These are phyloP conservation scores for Aphelenchoides fujianensis DNA, from an alignment of 1,140 invertebrate species.

Conservation along the genomic window DNA sequence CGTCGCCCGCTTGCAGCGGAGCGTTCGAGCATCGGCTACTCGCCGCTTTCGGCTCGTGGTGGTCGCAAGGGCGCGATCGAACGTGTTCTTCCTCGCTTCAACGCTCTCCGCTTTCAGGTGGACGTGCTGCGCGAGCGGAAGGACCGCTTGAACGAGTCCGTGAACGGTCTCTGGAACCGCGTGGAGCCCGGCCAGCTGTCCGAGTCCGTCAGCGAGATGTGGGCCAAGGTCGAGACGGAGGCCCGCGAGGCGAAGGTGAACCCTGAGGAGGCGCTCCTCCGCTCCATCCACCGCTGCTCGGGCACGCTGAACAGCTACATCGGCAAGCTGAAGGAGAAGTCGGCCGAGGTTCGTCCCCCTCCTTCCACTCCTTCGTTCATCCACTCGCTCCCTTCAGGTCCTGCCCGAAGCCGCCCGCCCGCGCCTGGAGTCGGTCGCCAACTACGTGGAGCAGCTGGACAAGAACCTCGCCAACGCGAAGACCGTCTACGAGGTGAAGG, in stretches of 20 bases:
- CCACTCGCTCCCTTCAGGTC: neutral
- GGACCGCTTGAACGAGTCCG: neutral
- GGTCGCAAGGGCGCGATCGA: too few species aligned
- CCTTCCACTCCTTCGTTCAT: neutral
- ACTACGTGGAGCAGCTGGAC: constrained; percentile 14
- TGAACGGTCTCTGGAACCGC: too few species aligned
- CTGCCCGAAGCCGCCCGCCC: neutral
- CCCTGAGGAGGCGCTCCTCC: constrained; percentile 9
- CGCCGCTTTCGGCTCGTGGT: neutral
- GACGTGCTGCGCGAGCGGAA: neutral
- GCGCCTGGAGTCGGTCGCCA: constrained; percentile 6
- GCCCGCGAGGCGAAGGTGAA: neutral
- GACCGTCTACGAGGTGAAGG: neutral
- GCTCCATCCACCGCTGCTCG: neutral
- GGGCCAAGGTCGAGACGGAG: neutral
- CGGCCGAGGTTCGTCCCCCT: neutral
- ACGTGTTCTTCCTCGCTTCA: neutral
- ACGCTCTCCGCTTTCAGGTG: neutral
- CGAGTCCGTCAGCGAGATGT: constrained; percentile 8
- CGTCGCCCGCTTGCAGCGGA: too few species aligned
- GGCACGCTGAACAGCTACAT: neutral
- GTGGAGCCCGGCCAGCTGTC: too few species aligned
- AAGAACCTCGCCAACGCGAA: neutral
- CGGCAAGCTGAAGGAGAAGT: neutral
- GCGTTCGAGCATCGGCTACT: too few species aligned